These are phyloP conservation scores for Syndactyla subalaris DNA, from an alignment of 2,797 vertebrate species.

Conservation along the genomic window DNA sequence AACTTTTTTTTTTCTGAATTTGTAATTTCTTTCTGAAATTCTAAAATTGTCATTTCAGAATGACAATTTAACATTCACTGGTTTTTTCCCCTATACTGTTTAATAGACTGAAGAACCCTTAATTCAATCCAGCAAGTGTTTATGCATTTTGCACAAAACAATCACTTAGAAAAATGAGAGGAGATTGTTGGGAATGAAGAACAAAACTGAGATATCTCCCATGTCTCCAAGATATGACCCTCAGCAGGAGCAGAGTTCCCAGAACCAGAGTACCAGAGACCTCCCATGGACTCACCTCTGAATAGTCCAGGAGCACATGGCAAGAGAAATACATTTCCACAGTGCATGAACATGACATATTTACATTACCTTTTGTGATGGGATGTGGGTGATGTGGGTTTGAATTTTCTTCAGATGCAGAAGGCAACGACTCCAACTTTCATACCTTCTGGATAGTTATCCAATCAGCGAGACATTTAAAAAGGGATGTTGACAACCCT, in stretches of 20 bases:
- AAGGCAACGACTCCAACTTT: not conserved
- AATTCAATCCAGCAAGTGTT: not conserved
- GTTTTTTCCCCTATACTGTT: not conserved
- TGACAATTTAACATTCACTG: not conserved
- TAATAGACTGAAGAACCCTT: not conserved
- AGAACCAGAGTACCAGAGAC: not conserved
- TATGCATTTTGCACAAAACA: not conserved
- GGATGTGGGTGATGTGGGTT: not conserved
- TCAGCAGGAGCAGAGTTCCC: not conserved
- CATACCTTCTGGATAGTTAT: not conserved
- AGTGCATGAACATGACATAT: not conserved
- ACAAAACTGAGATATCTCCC: not conserved
- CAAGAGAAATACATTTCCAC: not conserved
- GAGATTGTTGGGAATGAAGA: not conserved
- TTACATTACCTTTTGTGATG: not conserved
- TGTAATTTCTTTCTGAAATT: too few species aligned
- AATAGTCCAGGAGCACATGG: not conserved
- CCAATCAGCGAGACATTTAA: not conserved
- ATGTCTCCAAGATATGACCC: not conserved
- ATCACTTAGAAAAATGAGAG: not conserved
- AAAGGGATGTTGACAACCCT: accelerated
- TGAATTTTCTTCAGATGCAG: not conserved
- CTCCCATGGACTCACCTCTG: not conserved
- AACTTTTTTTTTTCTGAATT: not conserved
- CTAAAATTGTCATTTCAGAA: not conserved